Evolutionary conservation across 2,797 vertebrate genomes (phyloP), one percentile per base, ranked within the genome.

Genomic region (Oreochromis grahami): DNA sequence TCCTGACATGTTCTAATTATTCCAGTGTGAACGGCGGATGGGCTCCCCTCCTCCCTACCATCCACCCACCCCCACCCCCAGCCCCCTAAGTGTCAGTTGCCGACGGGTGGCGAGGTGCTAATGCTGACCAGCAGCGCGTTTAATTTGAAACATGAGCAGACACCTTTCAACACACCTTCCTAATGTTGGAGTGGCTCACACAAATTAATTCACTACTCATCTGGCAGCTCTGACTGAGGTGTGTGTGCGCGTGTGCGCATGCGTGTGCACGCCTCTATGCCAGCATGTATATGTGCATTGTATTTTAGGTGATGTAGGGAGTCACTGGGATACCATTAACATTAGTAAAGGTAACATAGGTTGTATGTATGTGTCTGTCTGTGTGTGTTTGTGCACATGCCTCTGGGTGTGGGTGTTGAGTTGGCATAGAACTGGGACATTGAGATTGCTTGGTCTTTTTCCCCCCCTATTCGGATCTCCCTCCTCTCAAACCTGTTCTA

Each of bases 1-100:
- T 99, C 98, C 97, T 99, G 99, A 99, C 99, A 98, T 99, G 98
- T 99, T 99, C 98, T 99, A 99, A 99, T 99, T 99, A 99, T 99
- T 99, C 98, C 98, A 98, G 98, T 99, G 98, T 99, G 98, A 99
- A 98, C 95, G 95, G 97, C 96, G 97, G 98, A 98, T 98, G 96
- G 97, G 93, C 89, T 90, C 92, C 93, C 91, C 90, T 78, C 88
- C 84, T 65, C 70, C 77, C 77, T 43, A 83, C 85, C 76, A 72
- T 58, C 87, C 93, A 93, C 95, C 96, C 96, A 96, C 94, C 95
- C 94, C 94, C 95, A 96, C 96, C 96, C 94, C 95, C 95, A 95
- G 93, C 96, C 96, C 96, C 96, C 97, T 96, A 98, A 97, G 97
- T 98, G 97, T 98, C 97, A 96, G 97, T 95, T 95, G 95, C 94